Evolutionary conservation across 2,888 invertebrate genomes (phyloP), one percentile per base, ranked within the genome.

Genomic region (Phortica magna): DNA sequence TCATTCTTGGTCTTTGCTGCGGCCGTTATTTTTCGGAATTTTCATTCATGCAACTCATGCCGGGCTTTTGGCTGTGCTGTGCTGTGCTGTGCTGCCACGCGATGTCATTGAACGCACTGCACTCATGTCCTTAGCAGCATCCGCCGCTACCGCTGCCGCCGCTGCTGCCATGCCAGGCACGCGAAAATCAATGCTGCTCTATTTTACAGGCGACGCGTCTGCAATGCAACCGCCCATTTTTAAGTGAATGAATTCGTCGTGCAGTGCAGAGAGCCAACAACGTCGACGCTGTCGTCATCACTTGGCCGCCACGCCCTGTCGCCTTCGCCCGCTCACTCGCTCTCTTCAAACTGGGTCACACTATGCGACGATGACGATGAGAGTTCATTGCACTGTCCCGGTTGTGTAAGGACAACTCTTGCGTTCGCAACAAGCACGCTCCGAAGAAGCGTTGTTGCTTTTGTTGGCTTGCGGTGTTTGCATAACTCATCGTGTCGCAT

Each of bases 391-490:
- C 84, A 88, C 85, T 73, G 78, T 12, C 2, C 61, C 61, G 39
- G 77, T 22, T 78, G 77, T 77, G 76, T 81, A 85, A 84, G 88
- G 87, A 85, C 85, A 78, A 81, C 83, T 83, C 78, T 86, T 80
- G 82, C 53, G 70, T 70, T 70, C 17, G n/a, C 7, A 59, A 19
- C 19, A 17, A 9, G 12, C n/a, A 3, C 17, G 17, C 17, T 17
- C 59, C n/a, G 31, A 2, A 31, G 31, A 31, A 31, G 31, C 31
- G 14, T 17, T 14, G 43, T 9, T 67, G 41, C 7, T 12, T 67
- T 12, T 39, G 67, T 39, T 42, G 42, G n/a, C 12, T 67, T 39
- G 12, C 39, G 19, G 41, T 65, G 61, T 71, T 55, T 55, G 31
- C 9, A 12, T 17, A n/a, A 17, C n/a, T 42, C 42, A 12, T 71